A percentile compares a stretch with the other conserved stretches of the same genome.
Evolutionary conservation across 2,888 invertebrate genomes (phyloP).

Genomic region (Panzeria rudis): DNA sequence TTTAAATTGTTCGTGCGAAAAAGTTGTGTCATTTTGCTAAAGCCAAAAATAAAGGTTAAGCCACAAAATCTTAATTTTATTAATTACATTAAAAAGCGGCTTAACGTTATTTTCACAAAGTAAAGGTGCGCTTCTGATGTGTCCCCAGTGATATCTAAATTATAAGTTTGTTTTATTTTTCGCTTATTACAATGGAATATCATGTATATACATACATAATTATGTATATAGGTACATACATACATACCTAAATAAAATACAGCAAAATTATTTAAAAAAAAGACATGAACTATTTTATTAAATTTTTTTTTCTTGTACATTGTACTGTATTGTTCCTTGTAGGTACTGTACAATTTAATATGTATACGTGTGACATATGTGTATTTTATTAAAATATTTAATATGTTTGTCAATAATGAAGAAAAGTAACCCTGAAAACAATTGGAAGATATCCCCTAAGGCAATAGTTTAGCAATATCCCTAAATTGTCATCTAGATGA

Average conservation of each 20-base stretch:
- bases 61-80: constrained; percentile 58
- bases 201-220: neutral
- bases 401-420: too few relatives aligned
- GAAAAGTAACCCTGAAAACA: too few relatives aligned
- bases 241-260: neutral
- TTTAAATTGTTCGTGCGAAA: constrained; percentile 46
- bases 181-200: neutral
- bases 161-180: constrained; percentile 35
- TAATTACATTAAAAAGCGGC: constrained; percentile 59
- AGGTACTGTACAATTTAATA: neutral
- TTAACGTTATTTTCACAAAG: constrained; percentile 43
- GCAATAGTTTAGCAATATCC: too few relatives aligned
- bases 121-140: constrained; percentile 64
- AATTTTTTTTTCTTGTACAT: too few relatives aligned
- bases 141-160: constrained; percentile 58
- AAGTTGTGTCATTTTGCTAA: constrained; percentile 53
- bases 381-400: too few relatives aligned
- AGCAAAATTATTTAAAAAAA: too few relatives aligned
- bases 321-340: too few relatives aligned
- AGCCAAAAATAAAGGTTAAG: constrained; percentile 33
- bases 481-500: too few relatives aligned
- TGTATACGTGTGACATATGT: neutral
- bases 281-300: too few relatives aligned
- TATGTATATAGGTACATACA: neutral
- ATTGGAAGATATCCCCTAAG: too few relatives aligned